Evolutionary conservation across 2,888 invertebrate genomes (phyloP), one percentile per base, ranked within the genome.

Genomic region (Pollenia labialis): DNA sequence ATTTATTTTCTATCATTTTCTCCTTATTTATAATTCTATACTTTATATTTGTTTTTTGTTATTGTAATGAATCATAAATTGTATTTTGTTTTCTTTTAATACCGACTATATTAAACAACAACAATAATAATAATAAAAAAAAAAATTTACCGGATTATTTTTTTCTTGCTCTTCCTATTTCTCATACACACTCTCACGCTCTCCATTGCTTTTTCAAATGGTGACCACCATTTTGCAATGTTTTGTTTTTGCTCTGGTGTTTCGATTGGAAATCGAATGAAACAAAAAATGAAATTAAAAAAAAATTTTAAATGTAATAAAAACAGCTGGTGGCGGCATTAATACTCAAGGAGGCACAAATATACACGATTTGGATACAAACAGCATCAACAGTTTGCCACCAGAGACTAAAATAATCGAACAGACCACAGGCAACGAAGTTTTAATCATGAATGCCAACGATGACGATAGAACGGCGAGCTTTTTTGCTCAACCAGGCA

Each of bases 401-500:
- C 91, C 92, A 89, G 93, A 92, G 46, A 92, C 92, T 72, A 93
- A 93, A 89, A 87, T 89, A 81, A 88, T 87, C 84, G 93, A 92
- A 76, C 93, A 92, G 89, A 91, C 92, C 89, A 90, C 90, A 89
- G 95, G 95, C 93, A 95, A 94, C 94, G 96, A 95, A 90, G 96
- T 96, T 84, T 95, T 95, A 94, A 96, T 96, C 94, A 97, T 97
- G 97, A 96, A 97, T 94, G 95, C 96, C 88, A 96, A 97, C 94
- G 95, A 95, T 89, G 97, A 97, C 91, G 97, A 97, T 92, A 95
- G 97, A 91, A 96, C 97, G 92, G 96, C 97, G 93, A 97, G 98
- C 92, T 98, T 98, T 96, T 98, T 98, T 94, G 97, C 98, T 90
- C 98, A 98, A 94, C 98, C 98, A 56, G 98, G 98, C 93, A 98